Evolutionary conservation across 1,140 invertebrate species (phyloP), one percentile per base, ranked within the genome.

Genomic region (Ptiloglossa arizonensis): DNA sequence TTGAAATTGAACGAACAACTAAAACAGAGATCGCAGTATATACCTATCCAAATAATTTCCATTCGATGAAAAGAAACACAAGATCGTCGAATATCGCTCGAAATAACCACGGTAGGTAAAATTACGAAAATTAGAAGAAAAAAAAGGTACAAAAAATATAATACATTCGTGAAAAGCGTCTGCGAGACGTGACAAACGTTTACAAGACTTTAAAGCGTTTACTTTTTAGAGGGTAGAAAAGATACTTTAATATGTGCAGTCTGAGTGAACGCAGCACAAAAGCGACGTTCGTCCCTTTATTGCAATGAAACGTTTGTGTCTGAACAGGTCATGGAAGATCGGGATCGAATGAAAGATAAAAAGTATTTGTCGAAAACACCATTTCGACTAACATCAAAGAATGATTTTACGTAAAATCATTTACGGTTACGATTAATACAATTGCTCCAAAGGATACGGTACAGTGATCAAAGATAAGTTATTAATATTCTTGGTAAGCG

Each of bases 141-240:
- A 24, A 24, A 8, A 52, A 17, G 32, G 41, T 29, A 13, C 29
- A 29, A 63, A 44, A 24, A 44, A 44, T 19, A 32, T 1, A 35
- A 67, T 15, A 27, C 1, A 67, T n/a, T 35, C 35, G 54, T 69
- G 38, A 38, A 73, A 59, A 59, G 54, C 22, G 60, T 29, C 35
- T 27, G 32, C 22, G 29, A 32, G 29, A 48, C 15, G 38, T 44
- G 41, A 69, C 52, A 69, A 59, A 67, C 56, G 50, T 44, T 59
- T 29, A 11, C 15, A 11, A 41, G 41, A 41, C 54, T 50, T 22
- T 38, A 22, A 59, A 76, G 41, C 64, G 54, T 76, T 76, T 59
- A 59, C 73, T 17, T 75, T 67, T 35, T 44, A 48, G 6, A 69
- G 64, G 64, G n/a, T 64, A 59, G 52, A 76, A 76, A 76, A 67